Base-by-base conservation (phyloP, 2,888 invertebrate genomes). In the Troides oblongomaculatus region DNA sequence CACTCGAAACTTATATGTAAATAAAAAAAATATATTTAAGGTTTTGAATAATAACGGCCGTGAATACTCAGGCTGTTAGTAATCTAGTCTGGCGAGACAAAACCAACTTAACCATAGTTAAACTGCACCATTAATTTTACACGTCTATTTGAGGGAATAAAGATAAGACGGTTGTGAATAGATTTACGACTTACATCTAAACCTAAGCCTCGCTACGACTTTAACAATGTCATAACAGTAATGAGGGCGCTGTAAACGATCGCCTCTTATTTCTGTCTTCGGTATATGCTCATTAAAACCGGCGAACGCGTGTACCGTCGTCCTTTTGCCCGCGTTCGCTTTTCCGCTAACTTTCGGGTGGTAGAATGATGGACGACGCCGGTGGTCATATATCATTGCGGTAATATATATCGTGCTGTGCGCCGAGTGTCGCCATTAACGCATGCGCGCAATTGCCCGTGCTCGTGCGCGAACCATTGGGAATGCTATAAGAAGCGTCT, bases 391-490 rank as follows among this genome's bases (percentile, higher is more conserved):
- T 91, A 92, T 92, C 92, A 92, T 89, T 89, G 87, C 81, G 79
- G 90, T 86, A 89, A 90, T 92, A 92, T 92, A 91, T 91, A 90
- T 91, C 85, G 87, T 85, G 79, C 80, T 77, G 87, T 90, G 87
- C 89, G 92, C 77, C 85, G 92, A 92, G 89, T 91, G 92, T 92
- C 91, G 89, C 91, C 91, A 91, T 92, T 92, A 91, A 88, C 92
- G 90, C 90, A 85, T 85, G 87, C 85, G 84, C 79, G 88, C 88
- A 89, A 90, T 89, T 84, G 89, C 84, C 84, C 84, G 85, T 84
- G 83, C 82, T 76, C 79, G 74, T 73, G 69, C 79, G 72, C 79
- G 81, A 78, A 81, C 84, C 81, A 84, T 79, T 81, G 78, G 72
- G 79, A 80, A 80, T 78, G 84, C 87, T 87, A 85, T 87, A 90